Percentiles rank a stretch among this genome's conserved stretches.
phyloP scores from a whole-genome alignment of 2,888 invertebrate species.

The Quadroppia sp. region DNA sequence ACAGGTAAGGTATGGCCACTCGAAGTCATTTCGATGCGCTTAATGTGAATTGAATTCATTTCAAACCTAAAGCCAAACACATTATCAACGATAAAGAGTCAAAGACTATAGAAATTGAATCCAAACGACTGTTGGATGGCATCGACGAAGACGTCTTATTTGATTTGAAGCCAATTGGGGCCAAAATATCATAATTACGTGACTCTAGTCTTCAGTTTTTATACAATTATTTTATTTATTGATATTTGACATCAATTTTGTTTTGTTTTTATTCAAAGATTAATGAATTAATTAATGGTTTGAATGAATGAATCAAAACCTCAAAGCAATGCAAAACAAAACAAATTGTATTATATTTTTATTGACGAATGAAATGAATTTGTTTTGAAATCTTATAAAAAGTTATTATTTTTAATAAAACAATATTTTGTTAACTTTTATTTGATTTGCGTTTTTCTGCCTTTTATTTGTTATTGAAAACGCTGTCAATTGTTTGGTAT shows the following conservation, averaged over 20 bases:
- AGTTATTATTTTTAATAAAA: neutral
- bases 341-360: neutral
- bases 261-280: neutral
- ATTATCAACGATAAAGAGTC: neutral
- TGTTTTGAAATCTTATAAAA: neutral
- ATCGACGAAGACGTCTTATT: conserved; percentile 23
- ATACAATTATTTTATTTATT: neutral
- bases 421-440: neutral
- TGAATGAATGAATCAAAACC: neutral
- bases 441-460: neutral
- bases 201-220: conserved; percentile 11
- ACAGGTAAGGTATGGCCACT: conserved; percentile 42
- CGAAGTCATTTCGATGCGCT: neutral
- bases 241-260: too few relatives aligned
- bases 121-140: conserved; percentile 33
- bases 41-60: neutral
- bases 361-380: neutral
- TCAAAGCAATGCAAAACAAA: neutral
- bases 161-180: conserved; percentile 29
- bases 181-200: conserved; percentile 10
- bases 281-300: neutral
- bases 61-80: conserved; percentile 21
- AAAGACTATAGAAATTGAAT: conserved; percentile 31
- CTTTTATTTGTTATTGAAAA: conserved; percentile 1
- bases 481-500: neutral